phyloP scores from a whole-genome alignment of 2,797 vertebrate genomes.

The Anas capensis region DNA sequence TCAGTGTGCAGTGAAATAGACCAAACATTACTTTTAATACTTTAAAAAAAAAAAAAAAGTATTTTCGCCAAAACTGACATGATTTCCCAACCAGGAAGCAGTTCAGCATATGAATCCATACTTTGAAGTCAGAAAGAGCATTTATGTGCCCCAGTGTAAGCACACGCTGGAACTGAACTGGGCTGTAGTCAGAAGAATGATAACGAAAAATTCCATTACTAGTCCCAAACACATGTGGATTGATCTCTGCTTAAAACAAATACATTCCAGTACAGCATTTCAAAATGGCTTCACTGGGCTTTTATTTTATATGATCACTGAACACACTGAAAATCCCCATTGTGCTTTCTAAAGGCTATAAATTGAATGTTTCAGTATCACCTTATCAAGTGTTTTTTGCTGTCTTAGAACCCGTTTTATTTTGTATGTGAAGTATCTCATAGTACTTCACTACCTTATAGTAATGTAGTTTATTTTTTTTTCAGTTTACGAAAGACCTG shows the following conservation, averaged over 20 bases:
- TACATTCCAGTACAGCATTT: neutral
- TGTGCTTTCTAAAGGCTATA: neutral
- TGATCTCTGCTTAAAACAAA: constrained; percentile 24
- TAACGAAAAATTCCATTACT: constrained; percentile 45
- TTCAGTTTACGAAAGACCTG: neutral
- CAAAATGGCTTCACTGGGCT: neutral
- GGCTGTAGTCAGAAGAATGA: neutral
- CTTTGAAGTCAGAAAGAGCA: neutral
- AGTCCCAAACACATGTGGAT: constrained; percentile 4
- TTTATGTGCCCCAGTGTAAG: neutral
- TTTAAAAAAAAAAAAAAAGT: neutral
- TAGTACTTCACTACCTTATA: neutral
- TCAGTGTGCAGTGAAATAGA: neutral
- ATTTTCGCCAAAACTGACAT: neutral
- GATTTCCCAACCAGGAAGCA: neutral
- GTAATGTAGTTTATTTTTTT: neutral
- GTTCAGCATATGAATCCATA: neutral
- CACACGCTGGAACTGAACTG: neutral
- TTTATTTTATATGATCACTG: neutral
- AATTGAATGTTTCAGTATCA: neutral
- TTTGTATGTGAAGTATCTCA: neutral
- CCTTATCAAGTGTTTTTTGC: neutral
- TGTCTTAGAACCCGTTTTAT: neutral
- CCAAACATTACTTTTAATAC: neutral
- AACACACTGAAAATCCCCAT: neutral